phyloP scores from a whole-genome alignment of 2,888 invertebrate species.

The Melanchra persicariae region DNA sequence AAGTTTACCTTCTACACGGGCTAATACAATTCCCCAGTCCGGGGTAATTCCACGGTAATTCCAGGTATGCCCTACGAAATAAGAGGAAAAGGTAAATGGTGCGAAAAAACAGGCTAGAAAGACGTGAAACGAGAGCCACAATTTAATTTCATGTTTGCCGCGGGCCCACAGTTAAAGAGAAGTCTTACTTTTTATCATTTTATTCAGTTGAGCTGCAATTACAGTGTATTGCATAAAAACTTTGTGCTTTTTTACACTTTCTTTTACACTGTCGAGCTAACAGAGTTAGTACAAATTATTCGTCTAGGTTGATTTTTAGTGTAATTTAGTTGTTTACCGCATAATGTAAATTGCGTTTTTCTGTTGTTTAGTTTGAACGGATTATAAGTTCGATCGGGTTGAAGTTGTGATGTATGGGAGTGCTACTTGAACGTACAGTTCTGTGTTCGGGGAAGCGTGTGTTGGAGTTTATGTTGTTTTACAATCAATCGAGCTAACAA shows the following conservation, averaged over 20 bases:
- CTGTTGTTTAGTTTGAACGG: slow-evolving; percentile 46
- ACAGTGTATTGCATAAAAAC: slow-evolving; percentile 72
- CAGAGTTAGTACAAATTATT: slow-evolving; percentile 68
- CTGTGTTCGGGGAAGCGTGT: slow-evolving; percentile 10
- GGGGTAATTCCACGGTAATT: slow-evolving; percentile 15
- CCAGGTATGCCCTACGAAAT: slow-evolving; percentile 52
- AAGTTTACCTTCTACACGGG: slow-evolving; percentile 39
- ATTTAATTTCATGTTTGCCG: slow-evolving; percentile 75
- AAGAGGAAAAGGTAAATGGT: slow-evolving; percentile 59
- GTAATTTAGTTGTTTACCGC: slow-evolving; percentile 25
- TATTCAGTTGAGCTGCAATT: slow-evolving; percentile 78
- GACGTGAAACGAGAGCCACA: slow-evolving; percentile 54
- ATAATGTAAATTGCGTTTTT: slow-evolving; percentile 63
- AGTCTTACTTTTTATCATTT: slow-evolving; percentile 73
- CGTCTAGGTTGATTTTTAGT: slow-evolving; percentile 55
- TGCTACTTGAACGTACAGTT: slow-evolving; percentile 28
- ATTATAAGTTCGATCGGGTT: slow-evolving; percentile 46
- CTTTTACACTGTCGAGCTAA: slow-evolving; percentile 72
- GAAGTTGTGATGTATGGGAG: slow-evolving; percentile 51
- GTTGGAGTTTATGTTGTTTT: slow-evolving; percentile 12
- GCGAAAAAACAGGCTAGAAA: slow-evolving; percentile 58
- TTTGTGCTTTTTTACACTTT: slow-evolving; percentile 71
- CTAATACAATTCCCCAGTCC: slow-evolving; percentile 51
- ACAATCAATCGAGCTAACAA: slow-evolving; percentile 11
- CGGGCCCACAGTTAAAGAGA: slow-evolving; percentile 64